Evolutionary conservation across 2,888 invertebrate species (phyloP), one percentile per base, ranked within the genome.

Genomic region (Antitype chi): DNA sequence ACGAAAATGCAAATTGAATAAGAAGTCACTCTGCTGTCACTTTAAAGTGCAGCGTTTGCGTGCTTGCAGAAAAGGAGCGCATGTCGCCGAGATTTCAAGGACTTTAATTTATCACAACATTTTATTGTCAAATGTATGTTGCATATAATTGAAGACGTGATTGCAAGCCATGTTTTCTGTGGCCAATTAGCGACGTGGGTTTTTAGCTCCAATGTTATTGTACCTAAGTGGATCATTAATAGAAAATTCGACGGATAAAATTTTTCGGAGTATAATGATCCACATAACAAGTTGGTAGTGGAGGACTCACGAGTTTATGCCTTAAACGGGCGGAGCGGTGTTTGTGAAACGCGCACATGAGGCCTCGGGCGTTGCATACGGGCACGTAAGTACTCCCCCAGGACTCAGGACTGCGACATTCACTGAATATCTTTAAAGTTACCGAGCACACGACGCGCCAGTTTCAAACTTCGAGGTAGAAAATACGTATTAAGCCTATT

Each of bases 371-470:
- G 85, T 78, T 88, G 90, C 91, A 91, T 91, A 90, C 91, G 86
- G 87, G 88, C 94, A 93, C 94, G 94, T 94, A 92, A 93, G 91
- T 90, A 88, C 90, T 92, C 94, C 94, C 91, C 55, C 71, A 89
- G 90, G 94, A 90, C 87, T 76, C 82, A 84, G 87, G 88, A 87
- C 90, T 90, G 91, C 88, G 90, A 90, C 92, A 89, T 91, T 89
- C 90, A 87, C 89, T 86, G 93, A 93, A 93, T 93, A 93, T 90
- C 89, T 93, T 90, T 89, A 88, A 90, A 90, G 85, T 89, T 89
- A 85, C 86, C 86, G 87, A 86, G 87, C 85, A 87, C 86, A 77
- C 80, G 86, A 84, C 85, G 83, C 80, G 78, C 74, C 84, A 80
- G 81, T 82, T 84, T 70, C 70, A 66, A 84, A 87, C 85, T 88